phyloP scores from a whole-genome alignment of 64 coral and sea anemone genomes.

The Cladopsammia gracilis region DNA sequence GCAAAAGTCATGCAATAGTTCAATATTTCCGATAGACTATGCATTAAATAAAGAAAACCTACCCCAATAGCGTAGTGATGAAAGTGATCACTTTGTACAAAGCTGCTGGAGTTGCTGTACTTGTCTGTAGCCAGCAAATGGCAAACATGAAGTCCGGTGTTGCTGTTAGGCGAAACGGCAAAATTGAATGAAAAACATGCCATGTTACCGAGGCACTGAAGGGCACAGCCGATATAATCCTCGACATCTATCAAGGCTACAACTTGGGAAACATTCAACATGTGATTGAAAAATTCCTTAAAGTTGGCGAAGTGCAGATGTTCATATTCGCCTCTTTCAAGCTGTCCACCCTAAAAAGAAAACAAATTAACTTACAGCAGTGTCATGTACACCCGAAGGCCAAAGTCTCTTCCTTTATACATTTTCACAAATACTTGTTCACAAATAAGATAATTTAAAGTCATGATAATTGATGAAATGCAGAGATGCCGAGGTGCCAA shows the following conservation, averaged over 20 bases:
- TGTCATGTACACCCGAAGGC: background rate
- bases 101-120: background rate
- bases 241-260: background rate
- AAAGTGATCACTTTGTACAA: background rate
- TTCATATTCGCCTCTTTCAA: background rate
- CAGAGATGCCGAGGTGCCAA: too few relatives aligned
- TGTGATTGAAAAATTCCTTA: background rate
- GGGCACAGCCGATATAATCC: background rate
- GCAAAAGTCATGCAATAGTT: too few relatives aligned
- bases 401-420: too few relatives aligned
- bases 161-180: background rate
- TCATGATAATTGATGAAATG: too few relatives aligned
- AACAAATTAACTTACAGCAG: background rate
- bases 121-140: background rate
- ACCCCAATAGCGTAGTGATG: background rate
- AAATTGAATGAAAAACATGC: constrained; percentile 1
- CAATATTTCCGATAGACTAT: too few relatives aligned
- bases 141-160: background rate
- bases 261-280: constrained; percentile 13
- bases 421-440: too few relatives aligned
- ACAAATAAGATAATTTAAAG: too few relatives aligned
- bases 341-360: background rate
- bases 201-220: background rate
- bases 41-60: too few relatives aligned
- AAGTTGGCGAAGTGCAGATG: background rate